Conservation (phyloP, 2,888 invertebrate species). For the Chrysolina oricalcia region DNA sequence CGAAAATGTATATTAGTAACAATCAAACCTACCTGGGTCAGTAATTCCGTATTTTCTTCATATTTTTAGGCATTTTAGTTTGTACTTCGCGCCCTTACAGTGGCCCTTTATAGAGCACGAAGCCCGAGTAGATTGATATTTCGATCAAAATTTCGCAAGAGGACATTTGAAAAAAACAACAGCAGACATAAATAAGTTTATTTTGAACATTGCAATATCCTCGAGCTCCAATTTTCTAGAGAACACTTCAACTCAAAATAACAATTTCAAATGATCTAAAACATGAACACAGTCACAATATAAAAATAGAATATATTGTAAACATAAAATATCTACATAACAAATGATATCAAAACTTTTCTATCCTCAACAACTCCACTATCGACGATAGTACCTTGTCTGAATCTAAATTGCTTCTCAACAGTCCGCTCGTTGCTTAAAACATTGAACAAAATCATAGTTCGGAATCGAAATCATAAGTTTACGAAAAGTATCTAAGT, state of each 20-base stretch:
- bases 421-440: neutral
- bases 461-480: neutral
- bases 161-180: neutral
- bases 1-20: too few relatives aligned
- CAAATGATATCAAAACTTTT: conserved; percentile 47
- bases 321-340: conserved; percentile 42
- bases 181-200: conserved; percentile 41
- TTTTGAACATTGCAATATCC: conserved; percentile 49
- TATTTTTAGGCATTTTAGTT: too few relatives aligned
- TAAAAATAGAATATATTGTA: conserved; percentile 54
- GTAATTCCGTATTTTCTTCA: too few relatives aligned
- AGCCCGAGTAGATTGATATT: too few relatives aligned
- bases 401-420: neutral
- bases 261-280: conserved; percentile 40
- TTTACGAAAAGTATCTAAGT: conserved; percentile 27
- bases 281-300: conserved; percentile 50
- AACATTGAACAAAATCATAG: neutral
- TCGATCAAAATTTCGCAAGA: too few relatives aligned
- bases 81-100: too few relatives aligned
- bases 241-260: conserved; percentile 32
- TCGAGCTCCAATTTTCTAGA: neutral
- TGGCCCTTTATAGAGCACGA: too few relatives aligned
- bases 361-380: conserved; percentile 46
- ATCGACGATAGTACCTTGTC: conserved; percentile 34
- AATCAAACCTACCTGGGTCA: too few relatives aligned